Conservation (phyloP, 2,888 invertebrate genomes). For the Didymodactylos carnosus region DNA sequence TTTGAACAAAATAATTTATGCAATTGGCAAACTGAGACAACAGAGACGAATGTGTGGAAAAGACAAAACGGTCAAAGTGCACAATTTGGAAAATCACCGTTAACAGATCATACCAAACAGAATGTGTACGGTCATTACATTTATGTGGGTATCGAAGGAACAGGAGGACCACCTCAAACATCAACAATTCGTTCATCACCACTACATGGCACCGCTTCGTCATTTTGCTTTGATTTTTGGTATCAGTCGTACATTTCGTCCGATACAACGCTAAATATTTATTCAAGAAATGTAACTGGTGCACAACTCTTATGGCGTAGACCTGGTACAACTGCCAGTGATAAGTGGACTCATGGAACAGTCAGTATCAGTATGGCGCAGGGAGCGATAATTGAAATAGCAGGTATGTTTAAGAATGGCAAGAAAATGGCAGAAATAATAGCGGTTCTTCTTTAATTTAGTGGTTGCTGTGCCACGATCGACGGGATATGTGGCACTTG, state of each 20-base stretch:
- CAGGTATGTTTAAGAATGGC: too few species aligned
- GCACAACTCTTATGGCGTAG: background rate
- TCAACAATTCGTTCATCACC: conserved; percentile 1
- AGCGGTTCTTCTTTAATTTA: background rate
- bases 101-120: conserved; percentile 13
- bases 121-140: conserved; percentile 9
- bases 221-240: conserved; percentile 13
- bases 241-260: background rate
- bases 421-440: background rate
- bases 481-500: conserved; percentile 15
- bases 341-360: background rate
- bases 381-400: too few species aligned
- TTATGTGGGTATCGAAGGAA: background rate
- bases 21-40: background rate
- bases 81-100: conserved; percentile 10
- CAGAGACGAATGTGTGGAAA: conserved; percentile 1
- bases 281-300: background rate
- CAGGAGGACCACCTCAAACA: background rate
- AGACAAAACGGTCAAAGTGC: conserved; percentile 7
- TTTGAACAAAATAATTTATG: conserved; percentile 8
- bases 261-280: background rate
- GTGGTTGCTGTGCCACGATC: background rate
- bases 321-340: background rate
- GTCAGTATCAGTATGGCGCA: too few species aligned
- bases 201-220: too few species aligned